Base-by-base conservation (phyloP, 92 coral and sea anemone species). In the Parazoanthus darwini region DNA sequence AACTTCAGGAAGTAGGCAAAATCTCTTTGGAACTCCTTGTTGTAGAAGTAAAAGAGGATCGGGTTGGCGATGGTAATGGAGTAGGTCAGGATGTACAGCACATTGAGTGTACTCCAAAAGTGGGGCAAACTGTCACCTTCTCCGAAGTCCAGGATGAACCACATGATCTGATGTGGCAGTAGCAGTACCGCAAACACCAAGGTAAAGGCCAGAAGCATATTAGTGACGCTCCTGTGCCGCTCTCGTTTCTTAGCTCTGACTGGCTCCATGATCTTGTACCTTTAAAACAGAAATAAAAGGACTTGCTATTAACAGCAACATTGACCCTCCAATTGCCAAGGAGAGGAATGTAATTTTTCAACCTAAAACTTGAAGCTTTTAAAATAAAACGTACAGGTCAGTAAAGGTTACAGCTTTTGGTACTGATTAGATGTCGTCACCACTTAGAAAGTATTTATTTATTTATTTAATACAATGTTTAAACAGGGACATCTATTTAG, bases 1-100 rank as follows among this genome's bases (percentile, higher is more conserved):
- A 89, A 92, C 68, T 82, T 89, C 25, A 82, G 11, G 74, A 91
- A 92, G 80, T 89, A 82, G 90, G 88, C 82, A 54, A 93, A 80
- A 74, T 94, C 95, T 22, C 89, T 74, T 42, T 37, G 86, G 70
- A 94, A 94, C 86, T 94, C 94, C 4, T 82, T 85, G 89, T 94
- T 96, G 90, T 84, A 96, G 70, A 66, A n/a, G 81, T 92, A 94
- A 86, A 96, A 96, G 82, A 96, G 77, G 16, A 93, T 56, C 2
- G 96, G 96, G 58, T 94, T 96, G n/a, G 94, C 88, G 44, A 96
- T 80, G 56, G 96, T 95, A 56, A 93, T 88, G 78, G 92, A 82
- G 90, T 93, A 96, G 26, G 98, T 96, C 58, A 96, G 87, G 26
- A 95, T 90, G 89, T 93, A 86, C 48, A 93, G 67, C 42, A 96